phyloP scores from a whole-genome alignment of 2,888 invertebrate species.

The Ptychoptera albimana region DNA sequence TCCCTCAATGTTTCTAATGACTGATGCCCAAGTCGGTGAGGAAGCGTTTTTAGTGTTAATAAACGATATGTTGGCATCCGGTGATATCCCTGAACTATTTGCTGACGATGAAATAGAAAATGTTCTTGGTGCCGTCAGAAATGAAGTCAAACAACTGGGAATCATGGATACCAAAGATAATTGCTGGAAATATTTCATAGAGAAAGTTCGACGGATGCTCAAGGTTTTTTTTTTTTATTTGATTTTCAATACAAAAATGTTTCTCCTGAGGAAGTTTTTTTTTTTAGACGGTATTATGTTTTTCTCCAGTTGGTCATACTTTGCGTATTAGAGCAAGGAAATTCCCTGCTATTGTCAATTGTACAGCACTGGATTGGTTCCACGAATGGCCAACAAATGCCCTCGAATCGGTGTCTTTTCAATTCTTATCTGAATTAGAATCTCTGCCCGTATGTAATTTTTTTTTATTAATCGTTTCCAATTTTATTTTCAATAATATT shows the following conservation, averaged over 20 bases:
- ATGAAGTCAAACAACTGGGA: slow-evolving; percentile 71
- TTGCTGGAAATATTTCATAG: slow-evolving; percentile 91
- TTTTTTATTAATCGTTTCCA: background rate
- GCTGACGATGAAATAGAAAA: slow-evolving; percentile 83
- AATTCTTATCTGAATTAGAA: slow-evolving; percentile 66
- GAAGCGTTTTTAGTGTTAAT: slow-evolving; percentile 81
- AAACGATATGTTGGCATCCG: slow-evolving; percentile 86
- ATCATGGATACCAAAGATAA: slow-evolving; percentile 77
- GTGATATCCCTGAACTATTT: slow-evolving; percentile 84
- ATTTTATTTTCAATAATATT: background rate
- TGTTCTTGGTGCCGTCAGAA: slow-evolving; percentile 58
- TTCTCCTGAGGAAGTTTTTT: background rate
- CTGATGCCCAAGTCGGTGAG: slow-evolving; percentile 85
- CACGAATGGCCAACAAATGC: slow-evolving; percentile 94
- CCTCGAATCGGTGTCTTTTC: slow-evolving; percentile 71
- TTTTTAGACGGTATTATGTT: slow-evolving; percentile 63
- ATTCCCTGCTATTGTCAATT: slow-evolving; percentile 87
- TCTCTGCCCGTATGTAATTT: slow-evolving; percentile 44
- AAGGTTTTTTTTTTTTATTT: slow-evolving; percentile 32
- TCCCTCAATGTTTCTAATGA: slow-evolving; percentile 78
- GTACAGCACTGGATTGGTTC: slow-evolving; percentile 92
- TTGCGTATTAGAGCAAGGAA: slow-evolving; percentile 74
- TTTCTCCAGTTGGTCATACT: slow-evolving; percentile 88
- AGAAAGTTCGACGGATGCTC: slow-evolving; percentile 62
- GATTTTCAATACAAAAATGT: background rate